A percentile compares a stretch with the other conserved stretches of the same genome.
These are phyloP conservation scores for Novumbra hubbsi DNA, from an alignment of 2,797 vertebrate genomes.

Conservation along the genomic window DNA sequence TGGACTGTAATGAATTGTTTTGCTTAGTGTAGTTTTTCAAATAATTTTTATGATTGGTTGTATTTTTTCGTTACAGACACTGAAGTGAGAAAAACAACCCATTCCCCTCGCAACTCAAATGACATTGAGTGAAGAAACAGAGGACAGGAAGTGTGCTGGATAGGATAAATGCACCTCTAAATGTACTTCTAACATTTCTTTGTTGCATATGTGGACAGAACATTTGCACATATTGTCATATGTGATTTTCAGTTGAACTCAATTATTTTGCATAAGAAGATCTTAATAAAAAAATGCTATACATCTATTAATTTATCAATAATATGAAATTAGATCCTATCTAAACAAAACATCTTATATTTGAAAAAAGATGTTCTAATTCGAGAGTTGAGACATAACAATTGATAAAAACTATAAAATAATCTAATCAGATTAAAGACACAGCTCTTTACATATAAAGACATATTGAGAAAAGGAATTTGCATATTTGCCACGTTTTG, in stretches of 20 bases:
- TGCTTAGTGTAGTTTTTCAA: neutral
- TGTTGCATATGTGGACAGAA: slow-evolving; percentile 45
- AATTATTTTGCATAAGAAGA: slow-evolving; percentile 4
- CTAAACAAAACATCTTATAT: neutral
- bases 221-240: neutral
- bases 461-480: slow-evolving; percentile 14
- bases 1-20: neutral
- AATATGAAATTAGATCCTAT: too few species aligned
- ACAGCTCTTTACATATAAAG: neutral
- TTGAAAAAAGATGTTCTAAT: too few species aligned
- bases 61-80: slow-evolving; percentile 36
- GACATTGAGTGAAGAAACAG: slow-evolving; percentile 55
- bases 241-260: neutral
- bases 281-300: neutral
- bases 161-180: slow-evolving; percentile 40
- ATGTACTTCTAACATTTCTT: neutral
- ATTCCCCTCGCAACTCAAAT: slow-evolving; percentile 47
- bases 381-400: too few species aligned
- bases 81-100: slow-evolving; percentile 15
- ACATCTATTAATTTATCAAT: too few species aligned
- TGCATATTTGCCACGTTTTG: slow-evolving; percentile 8
- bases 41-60: neutral
- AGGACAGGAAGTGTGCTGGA: neutral
- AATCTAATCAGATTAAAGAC: too few species aligned
- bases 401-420: too few species aligned